phyloP scores from a whole-genome alignment of 2,113 vertebrate species.

The Thalassoma bifasciatum region DNA sequence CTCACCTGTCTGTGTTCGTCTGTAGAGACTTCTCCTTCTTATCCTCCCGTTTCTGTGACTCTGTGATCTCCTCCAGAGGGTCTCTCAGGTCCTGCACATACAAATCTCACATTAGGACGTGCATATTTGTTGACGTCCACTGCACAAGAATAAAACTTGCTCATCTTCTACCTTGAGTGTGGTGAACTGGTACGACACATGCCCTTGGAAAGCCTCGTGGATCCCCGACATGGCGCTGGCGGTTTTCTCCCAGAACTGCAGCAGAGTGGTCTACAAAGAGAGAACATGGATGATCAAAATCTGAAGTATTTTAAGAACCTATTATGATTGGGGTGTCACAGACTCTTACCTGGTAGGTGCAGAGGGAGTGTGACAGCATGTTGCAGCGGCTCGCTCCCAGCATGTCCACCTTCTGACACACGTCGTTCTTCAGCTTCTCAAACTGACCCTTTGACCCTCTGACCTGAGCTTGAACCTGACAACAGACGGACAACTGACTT shows the following conservation, averaged over 20 bases:
- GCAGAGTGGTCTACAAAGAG: slow-evolving; percentile 82
- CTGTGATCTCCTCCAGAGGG: slow-evolving; percentile 77
- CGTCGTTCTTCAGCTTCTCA: slow-evolving; percentile 88
- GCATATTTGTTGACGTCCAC: too few species aligned
- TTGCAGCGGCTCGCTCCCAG: slow-evolving; percentile 88
- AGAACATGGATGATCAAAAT: not conserved
- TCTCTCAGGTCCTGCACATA: slow-evolving; percentile 81
- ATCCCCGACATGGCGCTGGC: slow-evolving; percentile 82
- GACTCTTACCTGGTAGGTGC: slow-evolving; percentile 80
- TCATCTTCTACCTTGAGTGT: slow-evolving; percentile 78
- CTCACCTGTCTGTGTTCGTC: slow-evolving; percentile 81
- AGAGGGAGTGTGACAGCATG: slow-evolving; percentile 87
- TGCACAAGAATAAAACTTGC: too few species aligned
- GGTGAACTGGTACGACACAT: slow-evolving; percentile 81
- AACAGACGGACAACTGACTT: too few species aligned
- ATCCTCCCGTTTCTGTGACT: slow-evolving; percentile 65
- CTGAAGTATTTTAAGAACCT: not conserved
- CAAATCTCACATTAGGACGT: not conserved
- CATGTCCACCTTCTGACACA: slow-evolving; percentile 89
- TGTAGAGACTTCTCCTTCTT: slow-evolving; percentile 63
- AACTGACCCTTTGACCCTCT: slow-evolving; percentile 85
- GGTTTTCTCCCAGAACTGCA: slow-evolving; percentile 89
- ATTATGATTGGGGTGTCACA: not conserved
- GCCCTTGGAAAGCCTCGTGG: slow-evolving; percentile 78
- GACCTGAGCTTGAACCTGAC: slow-evolving; percentile 86